Evolutionary conservation across 2,888 invertebrate genomes (phyloP), one percentile per base, ranked within the genome.

Genomic region (Mongoloraphidia duomilia): DNA sequence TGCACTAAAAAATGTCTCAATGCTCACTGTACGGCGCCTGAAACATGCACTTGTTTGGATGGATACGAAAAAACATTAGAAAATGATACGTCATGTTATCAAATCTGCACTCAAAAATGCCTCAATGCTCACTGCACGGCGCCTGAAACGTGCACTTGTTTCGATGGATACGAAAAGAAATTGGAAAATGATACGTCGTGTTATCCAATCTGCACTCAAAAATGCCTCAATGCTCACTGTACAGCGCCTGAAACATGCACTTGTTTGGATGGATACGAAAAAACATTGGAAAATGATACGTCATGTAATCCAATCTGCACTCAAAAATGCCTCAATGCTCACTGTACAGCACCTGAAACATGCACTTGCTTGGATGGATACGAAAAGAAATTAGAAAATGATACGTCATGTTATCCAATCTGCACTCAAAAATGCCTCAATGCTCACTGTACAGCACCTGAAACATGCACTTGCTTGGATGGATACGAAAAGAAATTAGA

Each of bases 171-270:
- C 49, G 34, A 49, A 41, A 35, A 42, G 8, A 17, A 1, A 9
- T 11, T n/a, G 34, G 8, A 33, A 4, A 44, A 38, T 17, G 34
- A 34, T 13, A n/a, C 17, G 8, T n/a, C 17, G 62, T 43, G 43
- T 36, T 26, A 17, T 3, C 46, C 46, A 26, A 8, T n/a, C 10
- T 46, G 46, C n/a, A 17, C 8, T 34, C 8, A 37, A 26, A 26
- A n/a, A 11, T 62, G 61, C 52, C 55, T 38, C 11, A 47, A 10
- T 47, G 68, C 58, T 54, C 61, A 55, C 50, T 63, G 54, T 52
- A 57, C 60, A 2, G 62, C 62, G 0, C 65, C 66, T 3, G 61
- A 63, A 41, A 55, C 57, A 0, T 87, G 87, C 60, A 72, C 82
- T 51, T 87, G 87, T 59, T 26, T 26, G 3, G 26, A 26, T 6